These are phyloP conservation scores for Lophotriccus pileatus DNA, from an alignment of 2,797 vertebrate genomes.

Conservation along the genomic window DNA sequence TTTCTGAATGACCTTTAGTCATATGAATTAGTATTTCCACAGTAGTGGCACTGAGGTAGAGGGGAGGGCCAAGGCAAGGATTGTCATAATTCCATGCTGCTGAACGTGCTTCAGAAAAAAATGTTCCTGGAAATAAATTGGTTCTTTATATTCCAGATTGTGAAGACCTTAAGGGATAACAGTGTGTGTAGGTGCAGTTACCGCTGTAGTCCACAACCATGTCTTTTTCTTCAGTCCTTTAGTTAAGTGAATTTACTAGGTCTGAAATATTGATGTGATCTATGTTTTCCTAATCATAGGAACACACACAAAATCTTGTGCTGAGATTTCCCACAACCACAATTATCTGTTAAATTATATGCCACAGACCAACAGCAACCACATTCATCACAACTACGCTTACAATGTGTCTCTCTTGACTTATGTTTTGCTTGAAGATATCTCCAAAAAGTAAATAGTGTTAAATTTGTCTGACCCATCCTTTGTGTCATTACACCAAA, in stretches of 20 bases:
- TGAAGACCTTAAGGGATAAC: neutral
- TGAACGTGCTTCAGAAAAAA: neutral
- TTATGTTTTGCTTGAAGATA: neutral
- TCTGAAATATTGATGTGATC: neutral
- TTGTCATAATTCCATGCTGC: neutral
- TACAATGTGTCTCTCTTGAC: neutral
- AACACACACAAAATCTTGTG: neutral
- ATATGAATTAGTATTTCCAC: neutral
- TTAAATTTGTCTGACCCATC: neutral
- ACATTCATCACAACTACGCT: neutral
- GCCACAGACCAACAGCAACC: neutral
- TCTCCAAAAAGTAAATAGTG: neutral
- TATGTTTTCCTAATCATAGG: neutral
- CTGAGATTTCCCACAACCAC: neutral
- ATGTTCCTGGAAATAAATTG: neutral
- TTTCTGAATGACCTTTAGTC: neutral
- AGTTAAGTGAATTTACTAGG: neutral
- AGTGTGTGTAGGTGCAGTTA: neutral
- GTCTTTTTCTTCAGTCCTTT: neutral
- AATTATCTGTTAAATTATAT: neutral
- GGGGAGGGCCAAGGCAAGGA: neutral
- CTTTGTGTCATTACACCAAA: neutral
- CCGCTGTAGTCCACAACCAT: neutral
- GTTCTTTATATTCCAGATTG: neutral
- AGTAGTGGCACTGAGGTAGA: neutral